Evolutionary conservation across 2,888 invertebrate genomes (phyloP), one percentile per base, ranked within the genome.

Genomic region (Aphidius colemani): DNA sequence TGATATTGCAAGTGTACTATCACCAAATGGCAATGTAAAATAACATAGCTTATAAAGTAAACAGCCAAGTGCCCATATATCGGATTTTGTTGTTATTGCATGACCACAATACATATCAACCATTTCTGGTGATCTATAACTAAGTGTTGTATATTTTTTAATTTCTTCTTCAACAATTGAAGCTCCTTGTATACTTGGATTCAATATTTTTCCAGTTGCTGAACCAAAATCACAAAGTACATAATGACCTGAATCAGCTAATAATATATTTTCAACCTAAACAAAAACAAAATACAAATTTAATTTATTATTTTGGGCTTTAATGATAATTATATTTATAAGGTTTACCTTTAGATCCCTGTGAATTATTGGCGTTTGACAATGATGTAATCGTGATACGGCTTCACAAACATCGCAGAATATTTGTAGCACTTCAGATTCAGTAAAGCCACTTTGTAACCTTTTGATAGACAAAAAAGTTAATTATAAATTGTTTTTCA

Each of bases 201-300:
- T 90, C 66, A 91, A 83, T 69, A 89, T 83, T 78, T 92, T 89
- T 44, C 91, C 92, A n/a, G 95, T 96, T 11, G 95, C 94, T 71
- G 95, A 95, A 51, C 96, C 96, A 86, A 96, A 96, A 86, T 96
- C 96, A 85, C 96, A 96, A 51, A 96, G 85, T 55, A 96, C 91
- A 83, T 91, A 94, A 81, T 90, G 88, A 50, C 93, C 93, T 72
- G 86, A 86, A 76, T 93, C 92, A 73, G 89, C 89, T 72, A 92
- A 87, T 73, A 95, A 85, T 75, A 95, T 92, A 84, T 95, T 95
- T 84, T 95, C 95, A 68, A 95, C 89, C 92, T 92, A 6, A 55
- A 43, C 13, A 56, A 39, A 13, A 49, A 3, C 50, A 8, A 43
- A 2, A 45, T 39, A 18, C 13, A 18, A 18, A 18, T 18, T 18